Evolutionary conservation across 2,888 invertebrate genomes (phyloP).

Genomic region (Tortricodes alternella): DNA sequence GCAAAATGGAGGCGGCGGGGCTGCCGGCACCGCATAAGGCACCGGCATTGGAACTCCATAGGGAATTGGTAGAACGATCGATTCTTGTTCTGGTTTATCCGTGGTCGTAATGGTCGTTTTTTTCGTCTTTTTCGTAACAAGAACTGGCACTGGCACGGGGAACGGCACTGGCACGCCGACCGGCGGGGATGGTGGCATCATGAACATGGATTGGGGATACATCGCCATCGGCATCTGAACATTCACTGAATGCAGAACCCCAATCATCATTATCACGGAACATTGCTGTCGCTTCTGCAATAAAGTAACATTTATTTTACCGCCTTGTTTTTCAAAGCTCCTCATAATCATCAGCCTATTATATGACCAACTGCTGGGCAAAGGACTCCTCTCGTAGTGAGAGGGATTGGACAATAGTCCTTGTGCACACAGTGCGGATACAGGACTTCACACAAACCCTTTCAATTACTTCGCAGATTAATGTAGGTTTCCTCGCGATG

Average conservation of each 20-base stretch:
- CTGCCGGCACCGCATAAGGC: conserved; percentile 51
- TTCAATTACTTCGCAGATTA: too few relatives aligned
- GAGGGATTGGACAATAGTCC: too few relatives aligned
- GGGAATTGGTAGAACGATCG: neutral
- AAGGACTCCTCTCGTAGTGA: too few relatives aligned
- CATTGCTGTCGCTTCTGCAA: conserved; percentile 40
- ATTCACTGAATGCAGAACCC: conserved; percentile 27
- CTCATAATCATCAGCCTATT: too few relatives aligned
- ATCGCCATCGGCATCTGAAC: conserved; percentile 40
- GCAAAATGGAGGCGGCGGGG: conserved; percentile 38
- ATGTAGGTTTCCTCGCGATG: too few relatives aligned
- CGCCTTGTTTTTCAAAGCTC: too few relatives aligned
- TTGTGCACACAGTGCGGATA: too few relatives aligned
- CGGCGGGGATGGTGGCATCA: conserved; percentile 24
- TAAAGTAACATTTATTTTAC: neutral
- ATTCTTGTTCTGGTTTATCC: neutral
- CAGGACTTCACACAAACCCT: too few relatives aligned
- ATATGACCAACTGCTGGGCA: too few relatives aligned
- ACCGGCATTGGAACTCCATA: conserved; percentile 40
- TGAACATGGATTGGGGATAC: conserved; percentile 27
- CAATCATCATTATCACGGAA: conserved; percentile 32
- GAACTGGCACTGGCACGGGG: conserved; percentile 41
- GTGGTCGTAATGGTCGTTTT: neutral
- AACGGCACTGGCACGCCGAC: conserved; percentile 31
- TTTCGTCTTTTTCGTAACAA: neutral